Percentiles rank a stretch among this genome's conserved stretches.
Conservation (phyloP, 2,113 vertebrate species). For the Ariopsis seemanni region DNA sequence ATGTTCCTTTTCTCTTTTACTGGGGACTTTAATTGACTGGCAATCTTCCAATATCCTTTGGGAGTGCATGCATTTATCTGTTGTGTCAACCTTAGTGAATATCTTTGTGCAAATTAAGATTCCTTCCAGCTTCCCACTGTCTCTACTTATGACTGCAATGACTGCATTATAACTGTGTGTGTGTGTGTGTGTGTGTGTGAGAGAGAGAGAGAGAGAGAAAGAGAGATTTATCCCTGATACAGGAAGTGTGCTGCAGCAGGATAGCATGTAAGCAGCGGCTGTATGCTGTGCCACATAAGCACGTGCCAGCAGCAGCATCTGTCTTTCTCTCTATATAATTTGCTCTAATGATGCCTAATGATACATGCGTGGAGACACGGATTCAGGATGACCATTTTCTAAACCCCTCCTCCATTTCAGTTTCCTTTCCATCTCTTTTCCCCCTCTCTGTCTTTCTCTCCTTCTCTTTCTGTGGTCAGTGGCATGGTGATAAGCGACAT, state of each 20-base stretch:
- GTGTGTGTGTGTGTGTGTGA: neutral
- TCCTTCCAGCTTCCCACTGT: conserved; percentile 9
- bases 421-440: neutral
- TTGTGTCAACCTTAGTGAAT: conserved; percentile 58
- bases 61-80: conserved; percentile 55
- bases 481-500: conserved; percentile 21
- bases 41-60: conserved; percentile 59
- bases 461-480: conserved; percentile 9
- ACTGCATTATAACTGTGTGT: neutral
- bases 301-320: conserved; percentile 62
- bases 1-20: neutral
- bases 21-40: conserved; percentile 38
- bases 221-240: conserved; percentile 9
- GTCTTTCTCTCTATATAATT: conserved; percentile 68
- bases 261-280: conserved; percentile 14
- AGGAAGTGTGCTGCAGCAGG: conserved; percentile 13
- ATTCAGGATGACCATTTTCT: conserved; percentile 11
- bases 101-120: conserved; percentile 52
- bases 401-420: neutral
- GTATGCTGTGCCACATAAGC: conserved; percentile 6
- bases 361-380: conserved; percentile 61
- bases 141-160: conserved; percentile 2
- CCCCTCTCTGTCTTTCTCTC: neutral
- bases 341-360: conserved; percentile 69
- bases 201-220: neutral